Evolutionary conservation across 2,888 invertebrate genomes (phyloP).

Genomic region (Glaucopsyche alexis): DNA sequence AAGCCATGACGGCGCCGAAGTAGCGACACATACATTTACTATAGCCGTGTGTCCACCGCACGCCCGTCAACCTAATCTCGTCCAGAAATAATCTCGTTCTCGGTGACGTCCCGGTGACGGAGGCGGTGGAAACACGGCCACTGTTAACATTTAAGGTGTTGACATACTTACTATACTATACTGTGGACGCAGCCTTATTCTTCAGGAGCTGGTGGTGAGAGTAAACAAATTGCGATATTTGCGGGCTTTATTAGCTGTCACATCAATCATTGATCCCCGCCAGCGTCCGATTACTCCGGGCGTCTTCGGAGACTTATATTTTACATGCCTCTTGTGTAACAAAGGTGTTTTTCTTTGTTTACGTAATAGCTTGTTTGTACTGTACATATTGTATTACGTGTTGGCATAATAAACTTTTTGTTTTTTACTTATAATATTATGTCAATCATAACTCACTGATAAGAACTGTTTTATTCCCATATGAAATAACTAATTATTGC

Average conservation of each 20-base stretch:
- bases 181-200: slow-evolving; percentile 19
- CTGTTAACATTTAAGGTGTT: too few species aligned
- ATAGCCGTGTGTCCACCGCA: too few species aligned
- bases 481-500: too few species aligned
- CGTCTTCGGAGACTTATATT: slow-evolving; percentile 32
- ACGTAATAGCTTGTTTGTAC: background rate
- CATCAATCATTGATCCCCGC: slow-evolving; percentile 74
- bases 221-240: slow-evolving; percentile 79
- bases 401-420: background rate
- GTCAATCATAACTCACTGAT: too few species aligned
- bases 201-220: slow-evolving; percentile 36
- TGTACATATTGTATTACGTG: background rate
- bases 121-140: too few species aligned
- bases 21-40: too few species aligned
- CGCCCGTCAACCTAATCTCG: too few species aligned
- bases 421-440: background rate
- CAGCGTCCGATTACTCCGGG: slow-evolving; percentile 59
- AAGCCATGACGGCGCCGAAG: too few species aligned
- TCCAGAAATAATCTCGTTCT: too few species aligned
- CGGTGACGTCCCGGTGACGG: too few species aligned
- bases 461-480: too few species aligned
- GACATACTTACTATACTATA: background rate
- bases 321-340: background rate
- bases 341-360: slow-evolving; percentile 22
- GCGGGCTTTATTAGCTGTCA: slow-evolving; percentile 75